Evolutionary conservation across 2,888 invertebrate genomes (phyloP).

Genomic region (Plebejus argus): DNA sequence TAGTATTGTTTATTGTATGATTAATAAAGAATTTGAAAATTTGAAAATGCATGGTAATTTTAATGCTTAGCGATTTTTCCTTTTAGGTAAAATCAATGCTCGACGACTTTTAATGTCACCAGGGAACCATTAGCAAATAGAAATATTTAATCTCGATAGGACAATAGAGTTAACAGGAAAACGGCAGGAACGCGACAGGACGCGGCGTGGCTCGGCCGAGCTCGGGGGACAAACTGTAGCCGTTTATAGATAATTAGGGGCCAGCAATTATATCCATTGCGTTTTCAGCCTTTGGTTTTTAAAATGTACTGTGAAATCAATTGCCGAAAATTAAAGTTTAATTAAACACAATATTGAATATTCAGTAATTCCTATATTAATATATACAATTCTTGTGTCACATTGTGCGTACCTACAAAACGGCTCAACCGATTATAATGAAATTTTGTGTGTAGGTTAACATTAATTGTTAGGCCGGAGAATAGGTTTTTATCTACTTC

Average conservation of each 20-base stretch:
- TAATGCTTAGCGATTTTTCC: neutral
- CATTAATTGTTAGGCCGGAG: too few species aligned
- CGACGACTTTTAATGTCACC: neutral
- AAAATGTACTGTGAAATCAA: neutral
- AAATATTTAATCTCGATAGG: neutral
- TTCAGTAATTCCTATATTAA: neutral
- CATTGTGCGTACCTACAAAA: too few species aligned
- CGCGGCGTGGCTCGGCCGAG: neutral
- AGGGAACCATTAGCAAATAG: neutral
- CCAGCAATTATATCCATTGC: neutral
- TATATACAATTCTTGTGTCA: too few species aligned
- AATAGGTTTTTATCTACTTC: too few species aligned
- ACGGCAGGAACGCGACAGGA: neutral
- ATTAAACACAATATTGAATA: neutral
- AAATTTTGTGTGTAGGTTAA: too few species aligned
- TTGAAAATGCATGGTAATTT: too few species aligned
- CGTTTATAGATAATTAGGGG: neutral
- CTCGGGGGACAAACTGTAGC: neutral
- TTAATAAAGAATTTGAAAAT: too few species aligned
- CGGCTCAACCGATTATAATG: too few species aligned
- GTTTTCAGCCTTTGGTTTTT: neutral
- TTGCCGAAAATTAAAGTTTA: too few species aligned
- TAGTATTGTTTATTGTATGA: too few species aligned
- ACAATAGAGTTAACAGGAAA: neutral
- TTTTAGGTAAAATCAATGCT: neutral